Percentiles rank a stretch among this genome's conserved stretches.
These are phyloP conservation scores for Galaxias olidus DNA, from an alignment of 2,797 vertebrate species.

Conservation along the genomic window DNA sequence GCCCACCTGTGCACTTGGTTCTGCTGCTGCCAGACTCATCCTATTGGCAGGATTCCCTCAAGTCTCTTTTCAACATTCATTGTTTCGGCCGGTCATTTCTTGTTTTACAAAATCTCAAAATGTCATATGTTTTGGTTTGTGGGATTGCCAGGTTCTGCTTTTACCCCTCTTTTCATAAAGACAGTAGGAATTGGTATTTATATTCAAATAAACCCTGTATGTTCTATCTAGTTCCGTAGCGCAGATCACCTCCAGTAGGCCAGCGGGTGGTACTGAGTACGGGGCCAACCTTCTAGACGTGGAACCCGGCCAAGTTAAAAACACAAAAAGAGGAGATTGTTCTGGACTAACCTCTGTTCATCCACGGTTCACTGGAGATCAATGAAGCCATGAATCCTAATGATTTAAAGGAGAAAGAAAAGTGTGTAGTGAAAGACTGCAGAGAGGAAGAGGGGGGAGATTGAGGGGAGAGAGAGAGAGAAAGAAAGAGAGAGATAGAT, in stretches of 20 bases:
- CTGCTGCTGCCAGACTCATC: constrained; percentile 10
- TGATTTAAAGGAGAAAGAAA: not conserved
- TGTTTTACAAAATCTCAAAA: not conserved
- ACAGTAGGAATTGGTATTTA: not conserved
- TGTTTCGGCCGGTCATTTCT: constrained; percentile 11
- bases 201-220: not conserved
- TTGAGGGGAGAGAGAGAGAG: too few relatives aligned
- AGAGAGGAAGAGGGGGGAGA: too few relatives aligned
- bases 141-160: too few relatives aligned
- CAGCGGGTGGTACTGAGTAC: not conserved
- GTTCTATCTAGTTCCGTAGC: not conserved
- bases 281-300: not conserved
- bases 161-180: too few relatives aligned
- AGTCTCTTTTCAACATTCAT: constrained; percentile 20
- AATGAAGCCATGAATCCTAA: not conserved
- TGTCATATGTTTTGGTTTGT: too few relatives aligned
- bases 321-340: constrained; percentile 15
- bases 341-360: not conserved
- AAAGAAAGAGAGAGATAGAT: too few relatives aligned
- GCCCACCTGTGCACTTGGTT: constrained; percentile 7
- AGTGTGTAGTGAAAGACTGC: not conserved
- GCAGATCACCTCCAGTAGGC: not conserved
- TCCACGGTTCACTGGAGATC: constrained; percentile 8
- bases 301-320: constrained; percentile 8
- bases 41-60: constrained; percentile 15